Base-by-base conservation (phyloP, 2,113 vertebrate species). In the Phaetusa simplex region DNA sequence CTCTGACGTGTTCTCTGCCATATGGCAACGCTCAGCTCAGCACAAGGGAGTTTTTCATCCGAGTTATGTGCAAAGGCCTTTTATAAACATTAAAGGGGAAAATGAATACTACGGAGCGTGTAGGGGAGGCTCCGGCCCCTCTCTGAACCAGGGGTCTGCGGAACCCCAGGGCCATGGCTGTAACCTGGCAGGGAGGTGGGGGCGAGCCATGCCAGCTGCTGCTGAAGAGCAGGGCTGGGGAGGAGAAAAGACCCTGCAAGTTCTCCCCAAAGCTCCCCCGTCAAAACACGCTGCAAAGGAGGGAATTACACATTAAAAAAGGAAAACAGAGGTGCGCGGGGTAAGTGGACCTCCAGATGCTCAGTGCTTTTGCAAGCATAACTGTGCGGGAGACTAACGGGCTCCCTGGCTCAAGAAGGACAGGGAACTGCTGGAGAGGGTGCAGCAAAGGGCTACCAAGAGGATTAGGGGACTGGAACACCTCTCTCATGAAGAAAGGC, bases 1-100 rank as follows among this genome's bases (percentile, higher is more conserved):
- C 83, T 93, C 40, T 43, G 70, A 79, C 4, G 5, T 52, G 34
- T 82, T 90, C 86, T 61, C 82, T 83, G 67, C 89, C 70, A 85
- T 66, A 84, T n/a, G 83, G 86, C 70, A 88, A 88, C 5, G 82
- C 93, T 92, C 82, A 96, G 74, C 86, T 86, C 78, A 64, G 70
- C 64, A 83, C 62, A 86, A 94, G 69, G 83, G 70, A 82, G 86
- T 24, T 95, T 91, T 96, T 92, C 66, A 92, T 65, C 56, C 4
- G 43, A 74, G 52, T 82, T 88, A 91, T 14, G 78, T 74, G 82
- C 7, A 1, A 32, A 82, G 82, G 82, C 17, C 36, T 55, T 86
- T 73, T n/a, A 74, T 56, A 97, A 96, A 93, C 24, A 61, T 26
- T 6, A 22, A 69, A 1, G 0, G 0, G 82, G 74, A 43, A 93